A percentile compares a stretch with the other conserved stretches of the same genome.
Evolutionary conservation across 2,888 invertebrate genomes (phyloP).

Genomic region (Anaspis maculata): DNA sequence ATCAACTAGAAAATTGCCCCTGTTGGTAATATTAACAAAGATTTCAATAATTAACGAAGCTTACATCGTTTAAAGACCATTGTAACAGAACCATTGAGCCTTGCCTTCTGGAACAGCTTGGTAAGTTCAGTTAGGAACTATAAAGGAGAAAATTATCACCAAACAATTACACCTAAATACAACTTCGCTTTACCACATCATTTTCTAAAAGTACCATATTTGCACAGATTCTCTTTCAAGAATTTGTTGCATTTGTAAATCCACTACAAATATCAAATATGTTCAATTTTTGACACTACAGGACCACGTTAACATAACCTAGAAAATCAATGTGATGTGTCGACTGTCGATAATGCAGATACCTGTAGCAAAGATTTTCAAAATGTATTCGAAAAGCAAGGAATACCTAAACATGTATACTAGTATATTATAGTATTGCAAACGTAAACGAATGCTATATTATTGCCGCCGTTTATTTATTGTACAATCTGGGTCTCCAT

Average conservation of each 20-base stretch:
- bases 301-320: slow-evolving; percentile 14
- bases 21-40: background rate
- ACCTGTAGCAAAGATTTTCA: no score
- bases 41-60: slow-evolving; percentile 34
- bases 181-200: slow-evolving; percentile 61
- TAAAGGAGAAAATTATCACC: slow-evolving; percentile 60
- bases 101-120: slow-evolving; percentile 80
- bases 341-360: slow-evolving; percentile 5
- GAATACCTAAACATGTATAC: no score
- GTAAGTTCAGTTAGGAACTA: slow-evolving; percentile 79
- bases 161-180: slow-evolving; percentile 54
- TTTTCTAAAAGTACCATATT: slow-evolving; percentile 61
- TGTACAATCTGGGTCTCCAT: no score
- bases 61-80: slow-evolving; percentile 93
- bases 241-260: no score
- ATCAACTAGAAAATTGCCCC: slow-evolving; percentile 53
- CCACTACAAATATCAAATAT: no score
- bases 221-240: no score
- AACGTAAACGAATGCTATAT: no score
- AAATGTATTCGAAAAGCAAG: no score
- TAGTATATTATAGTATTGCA: no score
- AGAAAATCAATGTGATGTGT: no score
- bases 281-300: no score
- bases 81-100: slow-evolving; percentile 67
- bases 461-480: no score